phyloP scores from a whole-genome alignment of 2,888 invertebrate genomes.

The Pasiphila rectangulata region DNA sequence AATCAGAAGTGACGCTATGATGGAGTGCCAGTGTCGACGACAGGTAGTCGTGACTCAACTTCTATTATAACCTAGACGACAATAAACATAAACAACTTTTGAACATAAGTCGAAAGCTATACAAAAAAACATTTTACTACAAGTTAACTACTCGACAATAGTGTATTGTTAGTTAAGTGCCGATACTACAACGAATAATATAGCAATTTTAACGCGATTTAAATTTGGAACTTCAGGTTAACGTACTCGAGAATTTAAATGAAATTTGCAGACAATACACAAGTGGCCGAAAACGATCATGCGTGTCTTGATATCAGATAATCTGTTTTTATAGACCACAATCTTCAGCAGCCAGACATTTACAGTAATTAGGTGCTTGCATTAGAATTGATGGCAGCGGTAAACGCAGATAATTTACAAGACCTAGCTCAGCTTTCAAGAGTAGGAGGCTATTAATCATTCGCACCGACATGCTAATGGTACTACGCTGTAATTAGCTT shows the following conservation, averaged over 20 bases:
- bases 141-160: slow-evolving; percentile 18
- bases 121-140: slow-evolving; percentile 9
- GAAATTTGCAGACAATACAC: not conserved
- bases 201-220: slow-evolving; percentile 10
- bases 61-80: slow-evolving; percentile 44
- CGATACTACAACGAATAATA: not conserved
- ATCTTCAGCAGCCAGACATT: slow-evolving; percentile 17
- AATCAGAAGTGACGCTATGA: slow-evolving; percentile 64
- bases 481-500: slow-evolving; percentile 57
- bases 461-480: slow-evolving; percentile 55
- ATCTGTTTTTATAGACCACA: slow-evolving; percentile 6
- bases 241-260: slow-evolving; percentile 2
- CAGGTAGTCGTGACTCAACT: slow-evolving; percentile 72
- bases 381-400: slow-evolving; percentile 47
- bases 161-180: slow-evolving; percentile 9
- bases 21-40: slow-evolving; percentile 66
- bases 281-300: not conserved
- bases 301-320: slow-evolving; percentile 7
- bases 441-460: slow-evolving; percentile 59
- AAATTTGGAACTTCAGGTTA: slow-evolving; percentile 4
- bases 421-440: slow-evolving; percentile 49
- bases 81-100: slow-evolving; percentile 27
- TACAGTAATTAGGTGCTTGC: slow-evolving; percentile 38
- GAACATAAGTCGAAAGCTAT: slow-evolving; percentile 13
- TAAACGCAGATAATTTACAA: slow-evolving; percentile 52